A percentile compares a stretch with the other conserved stretches of the same genome.
These are phyloP conservation scores for Zaprionus taronus DNA, from an alignment of 1,140 invertebrate species.

Conservation along the genomic window DNA sequence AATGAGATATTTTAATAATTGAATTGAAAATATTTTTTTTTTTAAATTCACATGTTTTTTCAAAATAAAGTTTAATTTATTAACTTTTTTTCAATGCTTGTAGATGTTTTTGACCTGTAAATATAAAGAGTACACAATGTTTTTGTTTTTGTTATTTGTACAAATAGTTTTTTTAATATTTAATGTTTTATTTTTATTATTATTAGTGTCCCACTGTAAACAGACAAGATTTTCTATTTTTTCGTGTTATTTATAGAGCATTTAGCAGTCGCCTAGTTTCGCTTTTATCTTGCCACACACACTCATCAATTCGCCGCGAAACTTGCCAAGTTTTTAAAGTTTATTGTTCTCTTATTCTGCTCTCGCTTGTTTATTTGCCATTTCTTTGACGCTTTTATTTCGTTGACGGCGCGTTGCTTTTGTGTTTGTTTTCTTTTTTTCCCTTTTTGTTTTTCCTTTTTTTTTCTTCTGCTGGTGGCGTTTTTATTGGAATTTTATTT, in stretches of 20 bases:
- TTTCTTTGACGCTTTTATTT: slow-evolving; percentile 80
- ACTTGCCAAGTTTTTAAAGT: slow-evolving; percentile 55
- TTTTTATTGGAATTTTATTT: slow-evolving; percentile 82
- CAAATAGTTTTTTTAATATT: no score
- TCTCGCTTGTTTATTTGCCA: slow-evolving; percentile 69
- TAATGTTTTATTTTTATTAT: not conserved
- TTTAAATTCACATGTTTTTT: no score
- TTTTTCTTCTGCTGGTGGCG: slow-evolving; percentile 51
- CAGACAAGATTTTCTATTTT: rapidly evolving
- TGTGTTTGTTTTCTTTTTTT: slow-evolving; percentile 5
- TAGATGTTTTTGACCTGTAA: no score
- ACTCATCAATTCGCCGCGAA: slow-evolving; percentile 22
- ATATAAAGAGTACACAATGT: no score
- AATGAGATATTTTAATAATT: no score
- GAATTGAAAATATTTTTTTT: no score
- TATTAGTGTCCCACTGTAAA: not conserved
- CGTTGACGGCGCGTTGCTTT: slow-evolving; percentile 23
- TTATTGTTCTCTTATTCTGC: slow-evolving; percentile 60
- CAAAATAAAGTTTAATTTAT: no score
- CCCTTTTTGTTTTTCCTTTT: slow-evolving; percentile 38
- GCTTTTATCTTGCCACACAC: not conserved
- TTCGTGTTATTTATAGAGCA: slow-evolving; percentile 16
- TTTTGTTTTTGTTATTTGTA: no score
- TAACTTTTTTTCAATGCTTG: no score
- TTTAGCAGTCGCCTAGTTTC: not conserved